Evolutionary conservation across 2,113 vertebrate species (phyloP).

Genomic region (Chascanopsetta lugubris): DNA sequence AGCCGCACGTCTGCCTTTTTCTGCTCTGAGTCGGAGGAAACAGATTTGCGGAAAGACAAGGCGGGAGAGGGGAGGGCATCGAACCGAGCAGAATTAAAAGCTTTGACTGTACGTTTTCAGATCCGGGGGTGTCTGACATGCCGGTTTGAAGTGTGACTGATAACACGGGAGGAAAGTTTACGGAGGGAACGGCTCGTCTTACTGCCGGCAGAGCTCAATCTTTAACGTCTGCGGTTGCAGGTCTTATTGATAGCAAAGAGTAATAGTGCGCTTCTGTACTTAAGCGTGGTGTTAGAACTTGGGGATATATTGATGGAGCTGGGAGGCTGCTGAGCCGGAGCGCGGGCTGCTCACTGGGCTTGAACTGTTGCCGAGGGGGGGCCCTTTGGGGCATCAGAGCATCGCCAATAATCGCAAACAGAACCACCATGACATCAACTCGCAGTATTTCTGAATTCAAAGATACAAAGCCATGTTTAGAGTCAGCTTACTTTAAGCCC

Average conservation of each 20-base stretch:
- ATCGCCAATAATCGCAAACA: slow-evolving; percentile 63
- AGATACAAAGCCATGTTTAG: not conserved
- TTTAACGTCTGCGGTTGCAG: slow-evolving; percentile 51
- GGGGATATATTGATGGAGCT: slow-evolving; percentile 74
- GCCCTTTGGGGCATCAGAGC: slow-evolving; percentile 39
- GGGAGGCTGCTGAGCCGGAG: slow-evolving; percentile 61
- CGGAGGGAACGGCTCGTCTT: slow-evolving; percentile 62
- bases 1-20: slow-evolving; percentile 59
- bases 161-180: slow-evolving; percentile 64
- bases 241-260: slow-evolving; percentile 51
- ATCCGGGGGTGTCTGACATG: slow-evolving; percentile 61
- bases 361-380: slow-evolving; percentile 66
- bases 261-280: slow-evolving; percentile 41
- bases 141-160: slow-evolving; percentile 74
- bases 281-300: slow-evolving; percentile 58
- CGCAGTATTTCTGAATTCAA: slow-evolving; percentile 15
- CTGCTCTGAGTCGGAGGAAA: slow-evolving; percentile 64
- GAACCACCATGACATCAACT: slow-evolving; percentile 45
- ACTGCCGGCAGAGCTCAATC: slow-evolving; percentile 59
- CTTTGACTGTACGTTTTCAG: slow-evolving; percentile 67
- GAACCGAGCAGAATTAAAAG: slow-evolving; percentile 74
- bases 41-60: slow-evolving; percentile 61
- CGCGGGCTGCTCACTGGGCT: slow-evolving; percentile 64
- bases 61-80: slow-evolving; percentile 58
- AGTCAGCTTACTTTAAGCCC: not conserved